phyloP scores from a whole-genome alignment of 92 coral and sea anemone species.

The Palythoa grandis region DNA sequence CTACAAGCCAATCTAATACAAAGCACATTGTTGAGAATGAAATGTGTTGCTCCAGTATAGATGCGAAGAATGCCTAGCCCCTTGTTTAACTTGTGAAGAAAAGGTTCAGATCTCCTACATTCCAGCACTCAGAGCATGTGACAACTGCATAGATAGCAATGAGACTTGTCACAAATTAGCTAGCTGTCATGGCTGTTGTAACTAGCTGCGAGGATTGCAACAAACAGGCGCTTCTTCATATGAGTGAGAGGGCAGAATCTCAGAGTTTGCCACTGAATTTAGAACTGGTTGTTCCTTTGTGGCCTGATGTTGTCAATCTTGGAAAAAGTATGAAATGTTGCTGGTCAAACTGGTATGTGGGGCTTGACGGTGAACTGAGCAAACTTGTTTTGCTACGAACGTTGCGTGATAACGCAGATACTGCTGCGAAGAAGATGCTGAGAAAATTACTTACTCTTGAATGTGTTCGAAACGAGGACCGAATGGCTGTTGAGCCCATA shows the following conservation, averaged over 20 bases:
- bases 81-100: neutral
- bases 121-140: neutral
- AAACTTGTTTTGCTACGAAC: neutral
- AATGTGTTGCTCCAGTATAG: neutral
- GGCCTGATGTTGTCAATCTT: too few species aligned
- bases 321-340: too few species aligned
- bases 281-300: too few species aligned
- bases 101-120: neutral
- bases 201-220: neutral
- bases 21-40: neutral
- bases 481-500: too few species aligned
- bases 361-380: too few species aligned
- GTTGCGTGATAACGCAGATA: neutral
- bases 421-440: neutral
- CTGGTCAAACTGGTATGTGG: too few species aligned
- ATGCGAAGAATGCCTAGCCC: neutral
- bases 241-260: neutral
- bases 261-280: neutral
- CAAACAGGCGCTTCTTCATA: neutral
- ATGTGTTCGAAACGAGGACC: neutral
- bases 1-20: too few species aligned
- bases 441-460: neutral
- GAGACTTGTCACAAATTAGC: neutral
- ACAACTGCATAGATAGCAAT: neutral
- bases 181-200: neutral